These are phyloP conservation scores for Andrena bicolor DNA, from an alignment of 2,888 invertebrate species.

Conservation along the genomic window DNA sequence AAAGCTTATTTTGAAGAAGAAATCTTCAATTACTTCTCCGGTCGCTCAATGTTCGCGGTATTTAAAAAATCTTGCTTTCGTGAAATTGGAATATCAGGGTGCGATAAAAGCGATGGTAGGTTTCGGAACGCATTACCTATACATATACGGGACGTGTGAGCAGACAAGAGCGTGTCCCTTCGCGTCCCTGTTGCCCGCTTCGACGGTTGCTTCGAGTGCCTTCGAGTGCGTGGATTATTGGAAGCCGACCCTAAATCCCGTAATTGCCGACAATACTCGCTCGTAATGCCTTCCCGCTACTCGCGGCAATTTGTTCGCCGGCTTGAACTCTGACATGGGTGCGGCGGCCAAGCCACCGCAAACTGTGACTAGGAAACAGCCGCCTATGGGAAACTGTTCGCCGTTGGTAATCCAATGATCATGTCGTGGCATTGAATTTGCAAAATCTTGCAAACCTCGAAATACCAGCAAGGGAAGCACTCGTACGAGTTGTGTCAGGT, in stretches of 20 bases:
- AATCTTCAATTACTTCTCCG: no score
- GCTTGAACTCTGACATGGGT: conserved; percentile 79
- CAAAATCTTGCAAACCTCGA: conserved; percentile 45
- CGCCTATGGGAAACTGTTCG: conserved; percentile 70
- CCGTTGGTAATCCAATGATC: conserved; percentile 71
- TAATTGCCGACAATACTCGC: conserved; percentile 77
- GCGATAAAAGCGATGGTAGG: conserved; percentile 1
- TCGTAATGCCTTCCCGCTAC: conserved; percentile 69
- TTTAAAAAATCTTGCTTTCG: not conserved
- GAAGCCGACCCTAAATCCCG: conserved; percentile 72
- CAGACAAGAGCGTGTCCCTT: conserved; percentile 21
- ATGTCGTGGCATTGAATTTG: conserved; percentile 65
- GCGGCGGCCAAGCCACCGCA: conserved; percentile 72
- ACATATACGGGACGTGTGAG: not conserved
- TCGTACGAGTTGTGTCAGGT: not conserved
- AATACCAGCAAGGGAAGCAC: not conserved
- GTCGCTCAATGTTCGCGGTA: not conserved
- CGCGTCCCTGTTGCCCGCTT: conserved; percentile 30
- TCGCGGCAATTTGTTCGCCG: conserved; percentile 75
- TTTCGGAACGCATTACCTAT: conserved; percentile 1
- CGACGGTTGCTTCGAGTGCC: conserved; percentile 44
- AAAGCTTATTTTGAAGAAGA: no score
- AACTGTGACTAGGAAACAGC: conserved; percentile 74
- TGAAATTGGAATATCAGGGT: conserved; percentile 4
- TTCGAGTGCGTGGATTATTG: conserved; percentile 57